phyloP scores from a whole-genome alignment of 2,888 invertebrate genomes.

The Platypus cylindrus region DNA sequence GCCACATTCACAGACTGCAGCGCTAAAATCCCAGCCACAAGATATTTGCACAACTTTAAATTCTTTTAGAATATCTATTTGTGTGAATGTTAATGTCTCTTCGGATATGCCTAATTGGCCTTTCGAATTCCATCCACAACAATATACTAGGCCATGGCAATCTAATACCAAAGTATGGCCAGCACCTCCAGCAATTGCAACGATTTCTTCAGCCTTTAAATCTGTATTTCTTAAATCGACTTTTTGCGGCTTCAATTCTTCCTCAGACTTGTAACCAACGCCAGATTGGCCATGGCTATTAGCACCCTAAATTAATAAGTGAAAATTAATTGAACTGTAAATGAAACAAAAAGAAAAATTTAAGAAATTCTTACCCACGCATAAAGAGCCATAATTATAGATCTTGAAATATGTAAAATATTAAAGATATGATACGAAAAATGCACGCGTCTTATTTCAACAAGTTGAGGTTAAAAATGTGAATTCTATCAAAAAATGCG shows the following conservation, averaged over 20 bases:
- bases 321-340: too few relatives aligned
- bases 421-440: conserved; percentile 13
- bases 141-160: conserved; percentile 51
- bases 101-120: conserved; percentile 54
- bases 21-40: conserved; percentile 75
- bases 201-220: conserved; percentile 38
- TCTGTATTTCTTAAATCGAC: conserved; percentile 28
- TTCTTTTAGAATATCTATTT: conserved; percentile 46
- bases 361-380: conserved; percentile 29
- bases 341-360: conserved; percentile 10
- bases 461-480: conserved; percentile 1
- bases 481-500: background rate
- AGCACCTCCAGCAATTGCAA: conserved; percentile 60
- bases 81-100: conserved; percentile 41
- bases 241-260: conserved; percentile 45
- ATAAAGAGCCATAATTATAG: conserved; percentile 28
- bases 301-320: conserved; percentile 48
- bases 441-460: conserved; percentile 14
- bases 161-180: conserved; percentile 63
- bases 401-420: conserved; percentile 9
- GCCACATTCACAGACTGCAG: conserved; percentile 56
- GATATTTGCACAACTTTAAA: conserved; percentile 47
- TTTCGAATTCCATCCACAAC: conserved; percentile 68
- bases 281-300: conserved; percentile 76
- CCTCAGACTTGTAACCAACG: conserved; percentile 52